Evolutionary conservation across 1,140 invertebrate genomes (phyloP).

Genomic region (Contarinia nasturtii): DNA sequence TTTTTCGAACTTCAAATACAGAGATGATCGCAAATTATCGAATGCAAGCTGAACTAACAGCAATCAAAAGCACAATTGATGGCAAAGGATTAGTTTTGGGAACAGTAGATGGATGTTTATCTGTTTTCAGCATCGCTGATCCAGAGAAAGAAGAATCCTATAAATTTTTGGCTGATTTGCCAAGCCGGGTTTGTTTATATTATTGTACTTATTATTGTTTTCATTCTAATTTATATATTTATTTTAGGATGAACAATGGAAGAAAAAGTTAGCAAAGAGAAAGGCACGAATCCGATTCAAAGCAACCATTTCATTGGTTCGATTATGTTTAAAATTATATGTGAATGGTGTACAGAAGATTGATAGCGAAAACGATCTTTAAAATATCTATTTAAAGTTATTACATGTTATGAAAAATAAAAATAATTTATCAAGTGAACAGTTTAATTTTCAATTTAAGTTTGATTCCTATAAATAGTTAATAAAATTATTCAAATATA

Average conservation of each 20-base stretch:
- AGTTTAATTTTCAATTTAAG: too few relatives aligned
- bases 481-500: too few relatives aligned
- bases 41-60: slow-evolving; percentile 77
- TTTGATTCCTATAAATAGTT: too few relatives aligned
- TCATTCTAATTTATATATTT: too few relatives aligned
- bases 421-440: too few relatives aligned
- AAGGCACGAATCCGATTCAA: slow-evolving; percentile 43
- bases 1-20: slow-evolving; percentile 76
- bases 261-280: slow-evolving; percentile 45
- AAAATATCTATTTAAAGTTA: too few relatives aligned
- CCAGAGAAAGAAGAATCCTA: slow-evolving; percentile 41
- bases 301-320: slow-evolving; percentile 25
- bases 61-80: slow-evolving; percentile 63
- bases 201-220: too few relatives aligned
- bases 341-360: too few relatives aligned
- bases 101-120: slow-evolving; percentile 84
- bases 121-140: slow-evolving; percentile 79
- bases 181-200: too few relatives aligned
- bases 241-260: slow-evolving; percentile 59
- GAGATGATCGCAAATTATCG: slow-evolving; percentile 83
- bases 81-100: slow-evolving; percentile 68
- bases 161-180: slow-evolving; percentile 43
- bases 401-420: too few relatives aligned
- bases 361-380: too few relatives aligned
- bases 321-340: too few relatives aligned